Percentiles rank a stretch among this genome's conserved stretches.
These are phyloP conservation scores for Fringilla coelebs DNA, from an alignment of 2,797 vertebrate species.

Conservation along the genomic window DNA sequence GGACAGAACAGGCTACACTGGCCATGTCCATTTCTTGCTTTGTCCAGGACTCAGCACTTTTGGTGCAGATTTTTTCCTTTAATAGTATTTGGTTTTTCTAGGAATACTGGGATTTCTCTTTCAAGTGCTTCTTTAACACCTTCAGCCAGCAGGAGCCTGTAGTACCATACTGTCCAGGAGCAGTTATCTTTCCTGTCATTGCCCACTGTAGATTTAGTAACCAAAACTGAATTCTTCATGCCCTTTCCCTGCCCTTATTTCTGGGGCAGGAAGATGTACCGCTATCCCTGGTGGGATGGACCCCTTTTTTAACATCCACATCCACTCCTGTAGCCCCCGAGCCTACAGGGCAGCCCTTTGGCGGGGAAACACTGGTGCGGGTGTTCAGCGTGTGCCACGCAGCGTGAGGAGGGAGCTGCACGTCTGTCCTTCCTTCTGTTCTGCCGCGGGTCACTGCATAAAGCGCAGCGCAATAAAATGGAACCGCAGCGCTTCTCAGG, in stretches of 20 bases:
- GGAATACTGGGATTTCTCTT: not conserved
- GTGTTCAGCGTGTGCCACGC: rapidly evolving
- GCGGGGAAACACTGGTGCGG: rapidly evolving
- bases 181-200: not conserved
- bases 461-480: not conserved
- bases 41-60: not conserved
- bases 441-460: not conserved
- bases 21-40: not conserved
- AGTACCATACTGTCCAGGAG: not conserved
- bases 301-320: not conserved
- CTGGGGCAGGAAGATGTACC: not conserved
- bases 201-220: not conserved
- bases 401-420: rapidly evolving
- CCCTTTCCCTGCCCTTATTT: not conserved
- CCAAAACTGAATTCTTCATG: rapidly evolving
- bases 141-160: not conserved
- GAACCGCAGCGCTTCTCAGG: not conserved
- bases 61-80: not conserved
- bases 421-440: rapidly evolving
- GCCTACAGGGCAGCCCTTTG: no score
- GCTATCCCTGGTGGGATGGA: not conserved
- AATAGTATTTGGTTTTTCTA: not conserved
- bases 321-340: not conserved
- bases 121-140: not conserved
- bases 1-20: not conserved